Base-by-base conservation (phyloP, 1,140 invertebrate species). In the Drosophila cardini region DNA sequence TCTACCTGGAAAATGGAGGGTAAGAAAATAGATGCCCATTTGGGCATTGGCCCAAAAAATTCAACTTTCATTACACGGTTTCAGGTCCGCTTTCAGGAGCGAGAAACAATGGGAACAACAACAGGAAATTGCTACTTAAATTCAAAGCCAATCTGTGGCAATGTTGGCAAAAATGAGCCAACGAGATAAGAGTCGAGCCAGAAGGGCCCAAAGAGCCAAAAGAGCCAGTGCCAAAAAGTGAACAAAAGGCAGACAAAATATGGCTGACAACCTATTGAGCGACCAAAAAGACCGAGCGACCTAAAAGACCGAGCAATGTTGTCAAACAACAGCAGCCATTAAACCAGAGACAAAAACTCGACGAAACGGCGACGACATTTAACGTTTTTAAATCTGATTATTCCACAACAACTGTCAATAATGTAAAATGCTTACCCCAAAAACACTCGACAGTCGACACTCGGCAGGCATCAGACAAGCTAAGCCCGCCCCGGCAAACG, bases 401-500 rank as follows among this genome's bases (percentile, higher is more conserved):
- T 87, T 87, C 84, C 83, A 83, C 84, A 89, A 89, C 83, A 87
- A 87, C 83, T 87, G 83, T 87, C 83, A 87, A 87, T 87, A 89
- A 87, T 83, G 79, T 84, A 77, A 80, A 80, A 55, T 71, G 73
- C 48, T 76, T 50, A 65, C 40, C 53, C 56, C 40, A 55, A 9
- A 9, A 21, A 38, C 26, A 15, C 9, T n/a, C 30, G 21, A 26
- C 21, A 26, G 4, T 26, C 21, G 21, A 38, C 26, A 15, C 5
- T n/a, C 30, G 5, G 2, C 18, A 58, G 52, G 30, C 26, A 40
- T 42, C 43, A 43, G 34, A 52, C 57, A 34, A 60, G 65, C 65
- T 68, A 68, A 68, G 65, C 65, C 65, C 65, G 65, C 43, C 53
- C 45, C 43, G 32, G 48, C 30, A 67, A 48, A 57, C 42, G 65